A percentile compares a stretch with the other conserved stretches of the same genome.
Conservation (phyloP, 2,113 vertebrate genomes). For the Forbesichthys papilliferus region DNA sequence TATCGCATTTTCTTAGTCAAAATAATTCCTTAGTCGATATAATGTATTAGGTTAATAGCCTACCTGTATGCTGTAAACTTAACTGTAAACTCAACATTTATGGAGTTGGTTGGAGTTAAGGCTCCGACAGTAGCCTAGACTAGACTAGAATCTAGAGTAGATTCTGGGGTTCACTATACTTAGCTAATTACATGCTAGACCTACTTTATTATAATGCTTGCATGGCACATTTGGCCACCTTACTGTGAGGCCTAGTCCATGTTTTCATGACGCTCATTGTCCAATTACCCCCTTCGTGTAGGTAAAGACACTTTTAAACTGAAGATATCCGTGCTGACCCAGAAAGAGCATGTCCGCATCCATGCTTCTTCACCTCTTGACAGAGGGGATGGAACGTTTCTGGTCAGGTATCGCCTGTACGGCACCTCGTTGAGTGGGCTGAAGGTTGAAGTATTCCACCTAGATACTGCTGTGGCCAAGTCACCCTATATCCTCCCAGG, state of each 20-base stretch:
- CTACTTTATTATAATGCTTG: too few species aligned
- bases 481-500: slow-evolving; percentile 88
- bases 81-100: not conserved
- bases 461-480: slow-evolving; percentile 78
- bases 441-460: slow-evolving; percentile 81
- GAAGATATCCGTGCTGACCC: slow-evolving; percentile 79
- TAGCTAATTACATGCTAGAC: too few species aligned
- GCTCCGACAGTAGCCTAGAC: too few species aligned
- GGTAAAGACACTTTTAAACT: slow-evolving; percentile 84
- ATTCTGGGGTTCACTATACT: too few species aligned
- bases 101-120: not conserved
- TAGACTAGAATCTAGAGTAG: too few species aligned
- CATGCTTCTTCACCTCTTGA: slow-evolving; percentile 85
- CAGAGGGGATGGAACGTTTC: slow-evolving; percentile 88
- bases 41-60: not conserved
- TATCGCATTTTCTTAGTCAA: not conserved
- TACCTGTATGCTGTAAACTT: not conserved
- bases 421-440: slow-evolving; percentile 78
- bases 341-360: slow-evolving; percentile 80
- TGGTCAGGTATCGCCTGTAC: slow-evolving; percentile 87
- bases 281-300: slow-evolving; percentile 34
- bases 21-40: not conserved
- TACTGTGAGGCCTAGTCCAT: too few species aligned
- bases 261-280: too few species aligned
- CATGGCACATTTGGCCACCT: too few species aligned